These are phyloP conservation scores for Tapirus indicus DNA, from an alignment of 2,797 vertebrate species.

Conservation along the genomic window DNA sequence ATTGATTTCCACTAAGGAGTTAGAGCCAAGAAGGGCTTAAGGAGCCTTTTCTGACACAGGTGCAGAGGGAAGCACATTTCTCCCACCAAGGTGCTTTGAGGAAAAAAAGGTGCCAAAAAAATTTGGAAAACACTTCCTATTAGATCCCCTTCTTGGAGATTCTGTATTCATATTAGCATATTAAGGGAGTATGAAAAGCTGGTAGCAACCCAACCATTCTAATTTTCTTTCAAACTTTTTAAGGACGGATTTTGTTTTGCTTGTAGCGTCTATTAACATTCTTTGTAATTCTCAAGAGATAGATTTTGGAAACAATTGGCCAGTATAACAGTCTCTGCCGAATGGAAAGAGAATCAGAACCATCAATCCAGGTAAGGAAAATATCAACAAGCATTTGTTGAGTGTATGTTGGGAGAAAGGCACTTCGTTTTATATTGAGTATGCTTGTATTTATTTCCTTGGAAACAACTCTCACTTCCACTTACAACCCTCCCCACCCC, in stretches of 20 bases:
- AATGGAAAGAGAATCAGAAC: background rate
- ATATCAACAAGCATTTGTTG: background rate
- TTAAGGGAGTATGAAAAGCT: background rate
- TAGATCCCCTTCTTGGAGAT: background rate
- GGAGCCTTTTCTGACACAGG: background rate
- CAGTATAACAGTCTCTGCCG: background rate
- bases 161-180: background rate
- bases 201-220: background rate
- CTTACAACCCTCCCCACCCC: background rate
- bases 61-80: background rate
- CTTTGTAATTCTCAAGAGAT: background rate
- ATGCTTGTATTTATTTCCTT: background rate
- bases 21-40: background rate
- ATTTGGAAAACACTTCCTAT: background rate
- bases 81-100: background rate
- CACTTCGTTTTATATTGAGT: background rate
- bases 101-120: background rate
- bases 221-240: background rate
- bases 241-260: background rate
- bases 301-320: background rate
- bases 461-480: background rate
- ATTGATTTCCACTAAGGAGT: background rate
- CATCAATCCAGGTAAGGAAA: background rate
- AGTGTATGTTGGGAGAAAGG: background rate
- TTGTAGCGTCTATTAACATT: background rate